A percentile compares a stretch with the other conserved stretches of the same genome.
phyloP scores from a whole-genome alignment of 2,888 invertebrate genomes.

The Alviniconcha strummeri region DNA sequence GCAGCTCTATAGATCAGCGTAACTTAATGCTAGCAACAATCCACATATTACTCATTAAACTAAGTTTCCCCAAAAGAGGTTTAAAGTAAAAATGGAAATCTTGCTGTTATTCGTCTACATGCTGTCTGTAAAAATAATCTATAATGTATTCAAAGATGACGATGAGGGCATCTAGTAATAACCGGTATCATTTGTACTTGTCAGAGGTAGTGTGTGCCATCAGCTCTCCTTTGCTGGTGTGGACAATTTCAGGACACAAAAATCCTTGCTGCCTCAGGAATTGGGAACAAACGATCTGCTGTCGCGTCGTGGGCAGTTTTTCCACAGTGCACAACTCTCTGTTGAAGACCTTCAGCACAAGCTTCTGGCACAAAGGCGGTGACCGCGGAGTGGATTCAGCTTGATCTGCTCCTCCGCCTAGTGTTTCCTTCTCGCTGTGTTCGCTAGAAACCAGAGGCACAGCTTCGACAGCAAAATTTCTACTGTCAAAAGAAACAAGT shows the following conservation, averaged over 20 bases:
- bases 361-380: background rate
- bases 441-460: background rate
- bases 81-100: too few relatives aligned
- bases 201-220: background rate
- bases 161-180: too few relatives aligned
- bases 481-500: background rate
- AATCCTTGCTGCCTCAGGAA: slow-evolving; percentile 8
- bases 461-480: slow-evolving; percentile 21
- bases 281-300: slow-evolving; percentile 15
- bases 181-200: too few relatives aligned
- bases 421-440: background rate
- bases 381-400: background rate
- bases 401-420: background rate
- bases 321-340: background rate
- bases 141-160: too few relatives aligned
- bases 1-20: too few relatives aligned
- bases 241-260: slow-evolving; percentile 16
- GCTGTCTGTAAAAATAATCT: too few relatives aligned
- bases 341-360: slow-evolving; percentile 24
- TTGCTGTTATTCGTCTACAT: too few relatives aligned
- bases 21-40: too few relatives aligned
- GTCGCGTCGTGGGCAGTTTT: background rate
- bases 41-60: too few relatives aligned
- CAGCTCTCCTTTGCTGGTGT: slow-evolving; percentile 3
- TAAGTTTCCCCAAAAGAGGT: too few relatives aligned